These are phyloP conservation scores for Lanius collurio DNA, from an alignment of 2,113 vertebrate genomes.

Conservation along the genomic window DNA sequence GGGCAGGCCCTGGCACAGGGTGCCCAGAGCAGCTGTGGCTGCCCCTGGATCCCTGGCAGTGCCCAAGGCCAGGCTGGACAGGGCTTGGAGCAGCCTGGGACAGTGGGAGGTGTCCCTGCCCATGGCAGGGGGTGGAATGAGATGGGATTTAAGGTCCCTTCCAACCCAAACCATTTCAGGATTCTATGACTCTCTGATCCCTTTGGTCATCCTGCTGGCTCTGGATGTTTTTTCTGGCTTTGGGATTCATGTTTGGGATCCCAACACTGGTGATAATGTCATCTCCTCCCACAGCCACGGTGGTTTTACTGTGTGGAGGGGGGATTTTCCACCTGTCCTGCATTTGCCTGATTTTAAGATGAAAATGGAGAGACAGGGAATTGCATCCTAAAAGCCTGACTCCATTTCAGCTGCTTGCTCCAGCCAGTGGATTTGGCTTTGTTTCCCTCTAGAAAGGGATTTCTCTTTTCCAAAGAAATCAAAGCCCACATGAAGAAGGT, in stretches of 20 bases:
- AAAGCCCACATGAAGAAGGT: fast-evolving
- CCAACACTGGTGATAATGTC: fast-evolving
- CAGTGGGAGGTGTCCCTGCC: fast-evolving
- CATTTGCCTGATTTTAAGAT: background rate
- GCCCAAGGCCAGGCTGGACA: fast-evolving
- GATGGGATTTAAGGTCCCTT: background rate
- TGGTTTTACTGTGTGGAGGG: background rate
- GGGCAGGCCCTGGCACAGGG: fast-evolving
- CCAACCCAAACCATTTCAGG: background rate
- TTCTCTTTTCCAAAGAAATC: background rate
- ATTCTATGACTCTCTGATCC: fast-evolving
- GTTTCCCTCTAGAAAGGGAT: background rate
- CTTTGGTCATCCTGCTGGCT: background rate
- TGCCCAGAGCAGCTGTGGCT: background rate
- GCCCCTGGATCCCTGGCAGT: background rate
- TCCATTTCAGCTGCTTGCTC: background rate
- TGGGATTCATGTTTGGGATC: background rate
- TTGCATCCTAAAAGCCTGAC: background rate
- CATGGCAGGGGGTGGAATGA: fast-evolving
- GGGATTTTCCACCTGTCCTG: background rate
- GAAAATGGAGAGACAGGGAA: background rate
- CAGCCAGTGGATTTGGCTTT: fast-evolving
- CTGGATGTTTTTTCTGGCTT: background rate
- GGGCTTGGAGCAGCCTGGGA: background rate
- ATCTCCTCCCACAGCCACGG: fast-evolving